These are phyloP conservation scores for Notodromas monacha DNA, from an alignment of 2,888 invertebrate genomes.

Conservation along the genomic window DNA sequence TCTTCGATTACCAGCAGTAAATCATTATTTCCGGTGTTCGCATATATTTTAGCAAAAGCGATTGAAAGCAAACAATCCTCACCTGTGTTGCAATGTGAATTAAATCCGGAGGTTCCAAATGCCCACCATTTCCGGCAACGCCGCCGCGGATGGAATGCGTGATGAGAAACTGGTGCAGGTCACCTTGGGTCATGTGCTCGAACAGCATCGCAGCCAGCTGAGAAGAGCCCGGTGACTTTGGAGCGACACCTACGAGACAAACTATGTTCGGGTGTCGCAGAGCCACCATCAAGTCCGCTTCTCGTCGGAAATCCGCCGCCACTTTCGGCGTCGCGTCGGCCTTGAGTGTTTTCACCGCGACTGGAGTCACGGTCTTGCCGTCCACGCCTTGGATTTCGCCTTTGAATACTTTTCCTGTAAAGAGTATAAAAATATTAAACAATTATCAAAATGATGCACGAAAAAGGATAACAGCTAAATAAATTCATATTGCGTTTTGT, in stretches of 20 bases:
- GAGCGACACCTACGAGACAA: constrained; percentile 62
- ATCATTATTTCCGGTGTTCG: no score
- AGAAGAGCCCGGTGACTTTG: no score
- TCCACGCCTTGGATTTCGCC: constrained; percentile 33
- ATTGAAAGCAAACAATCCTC: no score
- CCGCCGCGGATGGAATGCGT: constrained; percentile 45
- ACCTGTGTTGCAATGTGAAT: no score
- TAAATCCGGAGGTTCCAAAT: no score
- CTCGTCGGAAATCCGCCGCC: constrained; percentile 61
- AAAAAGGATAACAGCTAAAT: no score
- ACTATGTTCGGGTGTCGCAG: constrained; percentile 81
- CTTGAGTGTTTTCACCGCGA: constrained; percentile 74
- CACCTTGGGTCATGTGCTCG: constrained; percentile 88
- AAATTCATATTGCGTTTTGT: no score
- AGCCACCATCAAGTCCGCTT: constrained; percentile 76
- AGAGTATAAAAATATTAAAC: no score
- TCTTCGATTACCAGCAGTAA: no score
- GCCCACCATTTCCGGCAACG: no score
- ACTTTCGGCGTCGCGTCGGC: constrained; percentile 70
- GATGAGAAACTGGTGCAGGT: constrained; percentile 78
- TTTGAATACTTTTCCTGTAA: constrained; percentile 55
- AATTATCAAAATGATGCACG: no score
- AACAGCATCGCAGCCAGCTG: constrained; percentile 82
- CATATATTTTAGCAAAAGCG: no score
- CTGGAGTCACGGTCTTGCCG: constrained; percentile 23